These are phyloP conservation scores for Heterohyrax brucei DNA, from an alignment of 2,797 vertebrate species.

Conservation along the genomic window DNA sequence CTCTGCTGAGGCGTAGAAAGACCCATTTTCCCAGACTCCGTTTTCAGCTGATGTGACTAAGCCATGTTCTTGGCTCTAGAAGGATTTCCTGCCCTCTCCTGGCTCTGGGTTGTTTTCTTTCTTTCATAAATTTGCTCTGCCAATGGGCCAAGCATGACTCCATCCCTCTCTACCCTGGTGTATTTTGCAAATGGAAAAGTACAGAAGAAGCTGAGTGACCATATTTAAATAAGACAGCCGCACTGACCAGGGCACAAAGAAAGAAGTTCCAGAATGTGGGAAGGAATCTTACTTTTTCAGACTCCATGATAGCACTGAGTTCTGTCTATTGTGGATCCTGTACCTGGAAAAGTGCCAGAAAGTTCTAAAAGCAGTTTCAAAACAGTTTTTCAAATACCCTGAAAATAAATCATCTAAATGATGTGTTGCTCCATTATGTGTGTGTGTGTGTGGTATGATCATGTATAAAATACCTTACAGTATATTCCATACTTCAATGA, in stretches of 20 bases:
- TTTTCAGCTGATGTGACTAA: background rate
- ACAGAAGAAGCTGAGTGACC: background rate
- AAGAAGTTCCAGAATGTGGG: background rate
- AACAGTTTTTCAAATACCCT: background rate
- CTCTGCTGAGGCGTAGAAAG: background rate
- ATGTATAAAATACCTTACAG: background rate
- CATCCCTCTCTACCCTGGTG: background rate
- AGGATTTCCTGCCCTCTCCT: constrained; percentile 33
- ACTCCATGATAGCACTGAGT: background rate
- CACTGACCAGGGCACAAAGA: background rate
- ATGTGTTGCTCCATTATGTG: background rate
- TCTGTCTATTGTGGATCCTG: background rate
- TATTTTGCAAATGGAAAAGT: constrained; percentile 39
- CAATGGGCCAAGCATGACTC: background rate
- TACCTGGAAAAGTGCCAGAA: background rate
- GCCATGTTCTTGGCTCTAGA: background rate
- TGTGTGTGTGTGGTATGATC: background rate
- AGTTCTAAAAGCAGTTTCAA: background rate
- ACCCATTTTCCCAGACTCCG: background rate
- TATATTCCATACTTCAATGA: background rate
- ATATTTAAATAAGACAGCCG: background rate
- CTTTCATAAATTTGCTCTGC: constrained; percentile 55
- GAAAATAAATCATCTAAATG: background rate
- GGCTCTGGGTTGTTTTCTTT: constrained; percentile 44
- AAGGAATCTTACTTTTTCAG: background rate